Evolutionary conservation across 2,113 vertebrate species (phyloP).

Genomic region (Dolichotis patagonum): DNA sequence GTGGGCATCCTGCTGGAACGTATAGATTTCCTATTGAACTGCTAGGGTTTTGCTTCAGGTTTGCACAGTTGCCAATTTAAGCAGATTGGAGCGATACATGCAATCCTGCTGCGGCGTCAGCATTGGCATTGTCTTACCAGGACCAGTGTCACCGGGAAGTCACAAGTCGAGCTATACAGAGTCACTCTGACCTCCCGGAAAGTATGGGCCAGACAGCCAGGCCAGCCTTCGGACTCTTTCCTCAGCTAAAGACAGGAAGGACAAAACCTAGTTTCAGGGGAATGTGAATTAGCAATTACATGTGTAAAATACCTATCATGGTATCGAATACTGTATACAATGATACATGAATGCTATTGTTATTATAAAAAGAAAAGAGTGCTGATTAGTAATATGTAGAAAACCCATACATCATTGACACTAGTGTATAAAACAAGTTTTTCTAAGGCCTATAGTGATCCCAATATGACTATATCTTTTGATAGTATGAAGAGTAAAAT

Average conservation of each 20-base stretch:
- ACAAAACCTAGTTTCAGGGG: background rate
- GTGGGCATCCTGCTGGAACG: conserved; percentile 62
- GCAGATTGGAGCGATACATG: conserved; percentile 62
- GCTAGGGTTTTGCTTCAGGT: conserved; percentile 55
- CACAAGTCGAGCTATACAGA: background rate
- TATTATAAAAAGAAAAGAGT: conserved; percentile 11
- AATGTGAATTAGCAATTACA: background rate
- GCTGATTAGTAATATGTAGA: background rate
- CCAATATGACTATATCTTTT: background rate
- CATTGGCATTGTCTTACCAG: conserved; percentile 8
- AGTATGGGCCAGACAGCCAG: background rate
- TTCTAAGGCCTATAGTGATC: background rate
- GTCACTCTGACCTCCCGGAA: background rate
- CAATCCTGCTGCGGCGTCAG: conserved; percentile 26
- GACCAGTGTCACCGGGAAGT: background rate
- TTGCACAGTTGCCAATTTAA: conserved; percentile 70
- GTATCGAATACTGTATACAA: background rate
- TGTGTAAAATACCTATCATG: background rate
- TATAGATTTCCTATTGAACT: conserved; percentile 77
- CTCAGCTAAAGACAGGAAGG: background rate
- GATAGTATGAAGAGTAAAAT: conserved; percentile 7
- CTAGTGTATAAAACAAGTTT: background rate
- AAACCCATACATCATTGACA: background rate
- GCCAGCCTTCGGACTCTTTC: background rate
- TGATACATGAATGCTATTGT: background rate